These are phyloP conservation scores for Myrmecophaga tridactyla DNA, from an alignment of 2,113 vertebrate genomes.

Conservation along the genomic window DNA sequence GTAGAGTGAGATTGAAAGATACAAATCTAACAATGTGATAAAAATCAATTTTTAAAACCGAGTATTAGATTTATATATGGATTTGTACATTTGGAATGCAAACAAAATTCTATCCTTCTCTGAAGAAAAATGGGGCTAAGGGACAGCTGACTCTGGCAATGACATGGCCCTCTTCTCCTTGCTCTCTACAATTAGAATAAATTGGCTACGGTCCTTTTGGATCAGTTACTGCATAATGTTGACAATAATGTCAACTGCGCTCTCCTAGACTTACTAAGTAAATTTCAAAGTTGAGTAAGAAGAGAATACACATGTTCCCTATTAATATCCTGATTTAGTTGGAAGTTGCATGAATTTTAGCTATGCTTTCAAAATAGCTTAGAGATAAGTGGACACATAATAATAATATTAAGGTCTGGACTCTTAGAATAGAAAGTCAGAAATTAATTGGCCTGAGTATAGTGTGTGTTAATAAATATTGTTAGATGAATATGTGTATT, in stretches of 20 bases:
- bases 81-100: background rate
- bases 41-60: background rate
- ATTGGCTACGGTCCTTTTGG: background rate
- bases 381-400: background rate
- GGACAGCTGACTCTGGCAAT: background rate
- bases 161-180: background rate
- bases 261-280: slow-evolving; percentile 37
- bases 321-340: slow-evolving; percentile 31
- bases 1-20: background rate
- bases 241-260: background rate
- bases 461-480: background rate
- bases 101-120: background rate
- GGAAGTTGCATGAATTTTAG: slow-evolving; percentile 34
- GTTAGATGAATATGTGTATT: background rate
- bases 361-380: slow-evolving; percentile 5
- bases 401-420: background rate
- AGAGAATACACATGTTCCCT: background rate
- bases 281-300: slow-evolving; percentile 41
- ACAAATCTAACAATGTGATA: background rate
- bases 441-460: background rate
- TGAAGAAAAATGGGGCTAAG: background rate
- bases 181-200: background rate
- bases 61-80: background rate
- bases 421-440: background rate
- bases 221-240: background rate